These are phyloP conservation scores for Neria commutata DNA, from an alignment of 2,888 invertebrate genomes.

Conservation along the genomic window DNA sequence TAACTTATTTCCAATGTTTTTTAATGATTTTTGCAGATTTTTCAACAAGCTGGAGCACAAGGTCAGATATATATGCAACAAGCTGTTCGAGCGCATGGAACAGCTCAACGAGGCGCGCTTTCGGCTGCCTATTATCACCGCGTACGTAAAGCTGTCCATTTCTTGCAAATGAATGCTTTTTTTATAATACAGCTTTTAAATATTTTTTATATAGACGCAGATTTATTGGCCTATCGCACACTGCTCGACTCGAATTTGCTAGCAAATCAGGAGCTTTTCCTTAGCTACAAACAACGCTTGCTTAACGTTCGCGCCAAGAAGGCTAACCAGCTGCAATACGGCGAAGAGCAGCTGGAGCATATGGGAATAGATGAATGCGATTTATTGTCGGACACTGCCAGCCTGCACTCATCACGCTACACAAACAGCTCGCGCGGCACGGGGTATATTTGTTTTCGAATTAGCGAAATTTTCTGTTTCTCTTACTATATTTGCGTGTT, in stretches of 20 bases:
- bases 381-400: conserved; percentile 79
- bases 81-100: too few relatives aligned
- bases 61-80: too few relatives aligned
- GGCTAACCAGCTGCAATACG: conserved; percentile 28
- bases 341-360: conserved; percentile 37
- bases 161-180: too few relatives aligned
- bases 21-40: too few relatives aligned
- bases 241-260: conserved; percentile 63
- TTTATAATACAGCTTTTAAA: too few relatives aligned
- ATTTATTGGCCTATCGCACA: conserved; percentile 61
- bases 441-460: conserved; percentile 62
- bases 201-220: conserved; percentile 64
- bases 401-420: conserved; percentile 63
- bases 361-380: conserved; percentile 67
- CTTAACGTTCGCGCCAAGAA: conserved; percentile 59
- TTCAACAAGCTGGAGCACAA: too few relatives aligned
- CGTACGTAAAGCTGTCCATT: too few relatives aligned
- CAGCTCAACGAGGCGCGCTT: too few relatives aligned
- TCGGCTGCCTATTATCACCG: too few relatives aligned
- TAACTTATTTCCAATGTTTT: too few relatives aligned
- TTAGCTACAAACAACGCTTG: conserved; percentile 66
- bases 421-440: conserved; percentile 62
- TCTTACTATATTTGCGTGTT: too few relatives aligned
- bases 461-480: conserved; percentile 25
- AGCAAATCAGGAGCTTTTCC: conserved; percentile 64